Percentiles rank a stretch among this genome's conserved stretches.
Conservation (phyloP, 2,888 invertebrate genomes). For the Mayetiola destructor region DNA sequence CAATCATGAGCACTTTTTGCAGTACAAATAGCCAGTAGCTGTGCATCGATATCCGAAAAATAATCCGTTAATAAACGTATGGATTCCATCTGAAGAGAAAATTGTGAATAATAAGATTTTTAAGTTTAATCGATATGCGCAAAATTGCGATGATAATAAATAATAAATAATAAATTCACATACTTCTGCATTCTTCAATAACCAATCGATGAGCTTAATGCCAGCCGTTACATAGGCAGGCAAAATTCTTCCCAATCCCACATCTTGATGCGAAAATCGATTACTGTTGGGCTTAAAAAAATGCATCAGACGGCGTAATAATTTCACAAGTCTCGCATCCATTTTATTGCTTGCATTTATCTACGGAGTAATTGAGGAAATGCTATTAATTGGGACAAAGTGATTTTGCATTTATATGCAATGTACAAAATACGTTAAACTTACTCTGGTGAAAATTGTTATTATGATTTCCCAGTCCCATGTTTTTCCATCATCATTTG, state of each 20-base stretch:
- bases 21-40: constrained; percentile 55
- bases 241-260: constrained; percentile 36
- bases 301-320: constrained; percentile 61
- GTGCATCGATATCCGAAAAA: constrained; percentile 62
- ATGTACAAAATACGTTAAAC: neutral
- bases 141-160: neutral
- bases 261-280: constrained; percentile 71
- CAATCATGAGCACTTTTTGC: constrained; percentile 71
- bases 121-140: neutral
- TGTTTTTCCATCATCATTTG: constrained; percentile 59
- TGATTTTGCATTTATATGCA: neutral
- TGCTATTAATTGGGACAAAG: neutral
- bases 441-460: constrained; percentile 58
- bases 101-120: neutral
- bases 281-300: constrained; percentile 80
- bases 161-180: neutral
- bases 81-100: constrained; percentile 44
- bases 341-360: constrained; percentile 41
- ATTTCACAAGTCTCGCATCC: constrained; percentile 51
- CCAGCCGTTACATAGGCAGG: constrained; percentile 32
- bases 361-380: constrained; percentile 20
- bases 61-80: constrained; percentile 60
- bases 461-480: constrained; percentile 93
- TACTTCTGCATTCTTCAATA: constrained; percentile 29
- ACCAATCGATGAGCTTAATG: constrained; percentile 32